Percentiles rank a stretch among this genome's conserved stretches.
Evolutionary conservation across 2,797 vertebrate species (phyloP).

Genomic region (Stomatorhinus walkeri): DNA sequence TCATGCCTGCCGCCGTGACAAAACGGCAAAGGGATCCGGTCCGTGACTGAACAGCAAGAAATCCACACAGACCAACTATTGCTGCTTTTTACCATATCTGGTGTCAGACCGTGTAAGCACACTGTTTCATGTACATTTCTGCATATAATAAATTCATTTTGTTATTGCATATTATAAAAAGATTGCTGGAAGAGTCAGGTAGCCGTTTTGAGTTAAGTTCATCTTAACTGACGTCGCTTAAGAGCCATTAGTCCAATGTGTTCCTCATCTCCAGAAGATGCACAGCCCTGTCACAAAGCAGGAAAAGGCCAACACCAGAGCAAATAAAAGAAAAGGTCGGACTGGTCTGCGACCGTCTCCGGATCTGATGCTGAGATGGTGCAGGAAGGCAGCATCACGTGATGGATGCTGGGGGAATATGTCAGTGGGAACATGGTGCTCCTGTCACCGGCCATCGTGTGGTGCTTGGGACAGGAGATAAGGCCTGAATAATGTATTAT

Average conservation of each 20-base stretch:
- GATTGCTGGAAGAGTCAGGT: background rate
- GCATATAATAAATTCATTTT: background rate
- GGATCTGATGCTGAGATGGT: background rate
- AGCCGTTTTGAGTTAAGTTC: background rate
- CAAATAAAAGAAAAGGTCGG: background rate
- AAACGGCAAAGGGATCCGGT: background rate
- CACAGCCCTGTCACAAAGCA: background rate
- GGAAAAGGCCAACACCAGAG: background rate
- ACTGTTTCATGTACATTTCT: background rate
- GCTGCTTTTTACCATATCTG: background rate
- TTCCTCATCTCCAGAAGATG: background rate
- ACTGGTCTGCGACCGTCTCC: background rate
- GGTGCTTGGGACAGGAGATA: background rate
- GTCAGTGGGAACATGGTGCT: background rate
- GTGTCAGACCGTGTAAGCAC: background rate
- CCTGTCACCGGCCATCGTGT: conserved; percentile 1
- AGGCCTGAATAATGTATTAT: conserved; percentile 27
- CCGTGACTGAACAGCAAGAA: background rate
- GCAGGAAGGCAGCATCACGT: background rate
- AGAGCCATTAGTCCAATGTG: background rate
- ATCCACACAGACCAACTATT: background rate
- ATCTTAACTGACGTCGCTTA: background rate
- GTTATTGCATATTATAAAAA: background rate
- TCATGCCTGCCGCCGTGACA: background rate
- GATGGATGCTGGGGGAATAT: conserved; percentile 1